Conservation (phyloP, 2,113 vertebrate species). For the Eurystomus gularis region DNA sequence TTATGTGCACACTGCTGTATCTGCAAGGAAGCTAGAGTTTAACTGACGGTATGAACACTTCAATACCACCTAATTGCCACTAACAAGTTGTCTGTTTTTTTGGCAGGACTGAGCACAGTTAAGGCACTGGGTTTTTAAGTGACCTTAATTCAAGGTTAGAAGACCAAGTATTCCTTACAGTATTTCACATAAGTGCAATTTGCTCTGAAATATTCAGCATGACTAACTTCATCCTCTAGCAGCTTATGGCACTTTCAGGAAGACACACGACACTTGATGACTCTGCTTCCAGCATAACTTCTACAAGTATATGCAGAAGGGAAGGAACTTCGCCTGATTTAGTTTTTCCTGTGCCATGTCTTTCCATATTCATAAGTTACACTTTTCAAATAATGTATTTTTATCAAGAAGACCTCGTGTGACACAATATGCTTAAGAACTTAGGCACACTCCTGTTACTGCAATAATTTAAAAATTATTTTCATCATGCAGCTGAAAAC, state of each 20-base stretch:
- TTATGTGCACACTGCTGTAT: background rate
- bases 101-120: background rate
- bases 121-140: background rate
- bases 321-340: background rate
- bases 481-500: background rate
- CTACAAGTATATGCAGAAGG: background rate
- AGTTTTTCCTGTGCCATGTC: background rate
- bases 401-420: background rate
- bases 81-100: background rate
- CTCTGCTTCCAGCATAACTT: background rate
- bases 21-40: background rate
- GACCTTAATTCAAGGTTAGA: background rate
- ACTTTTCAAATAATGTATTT: background rate
- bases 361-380: conserved; percentile 6
- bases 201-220: background rate
- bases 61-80: background rate
- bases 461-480: background rate
- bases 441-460: background rate
- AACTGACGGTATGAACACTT: accelerated
- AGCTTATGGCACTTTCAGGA: background rate
- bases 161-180: background rate
- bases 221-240: background rate
- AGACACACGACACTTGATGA: background rate
- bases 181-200: background rate
- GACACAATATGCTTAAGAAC: background rate